Base-by-base conservation (phyloP, 2,113 vertebrate species). In the Coregonus clupeaformis region DNA sequence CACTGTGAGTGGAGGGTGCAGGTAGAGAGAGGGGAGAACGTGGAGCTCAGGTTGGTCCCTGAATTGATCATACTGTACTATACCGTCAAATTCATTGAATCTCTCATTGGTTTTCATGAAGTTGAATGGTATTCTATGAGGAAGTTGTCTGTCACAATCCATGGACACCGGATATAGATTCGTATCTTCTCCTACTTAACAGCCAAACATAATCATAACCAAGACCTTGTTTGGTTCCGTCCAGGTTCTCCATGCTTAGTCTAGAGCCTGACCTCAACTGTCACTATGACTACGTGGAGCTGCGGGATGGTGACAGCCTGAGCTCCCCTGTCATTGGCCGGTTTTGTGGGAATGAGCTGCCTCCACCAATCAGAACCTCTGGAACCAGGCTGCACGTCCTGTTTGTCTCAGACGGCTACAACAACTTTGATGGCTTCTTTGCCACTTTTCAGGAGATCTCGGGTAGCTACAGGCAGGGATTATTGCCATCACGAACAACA, bases 371-470 rank as follows among this genome's bases (percentile, higher is more conserved):
- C 67, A 91, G 80, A 76, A 96, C 94, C 88, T 91, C 92, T 0
- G 91, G 94, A 7, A 90, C 92, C 72, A 75, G 91, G 0, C 84
- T 96, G 68, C 95, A 96, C 55, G 64, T 96, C 76, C 93, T 95
- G 69, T 98, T 98, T 87, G 90, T 91, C 60, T 97, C 96, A 0
- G 96, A 97, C 52, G 95, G 96, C 75, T 96, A 95, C 72, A 95
- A 96, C 89, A 97, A 95, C 81, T 96, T 96, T 20, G 94, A 97
- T 65, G 96, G 95, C 29, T 98, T 97, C 90, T 94, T 94, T 78
- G 92, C 94, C 2, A 81, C 92, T 18, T 97, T 95, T 88, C 94
- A 95, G 89, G 93, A 97, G 92, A 89, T 92, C 89, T 94, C 95
- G 94, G 95, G 96, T 95, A 87, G 73, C 70, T 82, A 72, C 20